Conservation (phyloP, 2,888 invertebrate species). For the Saturnia japonica region DNA sequence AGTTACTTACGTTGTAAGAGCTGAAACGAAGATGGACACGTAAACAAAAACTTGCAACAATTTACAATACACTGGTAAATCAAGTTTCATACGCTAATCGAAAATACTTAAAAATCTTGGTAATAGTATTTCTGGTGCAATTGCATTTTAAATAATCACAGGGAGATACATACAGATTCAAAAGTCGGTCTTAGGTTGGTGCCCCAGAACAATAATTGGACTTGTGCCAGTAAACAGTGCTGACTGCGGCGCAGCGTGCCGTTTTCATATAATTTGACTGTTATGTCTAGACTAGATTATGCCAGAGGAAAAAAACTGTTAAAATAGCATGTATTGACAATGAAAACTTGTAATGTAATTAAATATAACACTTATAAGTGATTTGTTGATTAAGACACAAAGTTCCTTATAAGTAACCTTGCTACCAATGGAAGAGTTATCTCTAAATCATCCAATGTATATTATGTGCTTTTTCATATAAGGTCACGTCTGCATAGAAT, state of each 20-base stretch:
- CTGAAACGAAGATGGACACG: not conserved
- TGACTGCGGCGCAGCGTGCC: not conserved
- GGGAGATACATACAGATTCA: not conserved
- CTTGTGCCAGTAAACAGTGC: not conserved
- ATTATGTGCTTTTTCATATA: too few species aligned
- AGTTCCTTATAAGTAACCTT: not conserved
- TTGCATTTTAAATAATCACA: slow-evolving; percentile 8
- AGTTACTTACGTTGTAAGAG: slow-evolving; percentile 28
- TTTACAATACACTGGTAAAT: not conserved
- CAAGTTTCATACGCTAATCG: not conserved
- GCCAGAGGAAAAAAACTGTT: not conserved
- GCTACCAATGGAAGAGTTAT: not conserved
- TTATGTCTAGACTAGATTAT: not conserved
- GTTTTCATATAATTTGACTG: not conserved
- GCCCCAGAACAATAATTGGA: slow-evolving; percentile 11
- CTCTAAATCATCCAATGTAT: too few species aligned
- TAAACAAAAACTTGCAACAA: not conserved
- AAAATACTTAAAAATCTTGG: not conserved
- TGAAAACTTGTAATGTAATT: not conserved
- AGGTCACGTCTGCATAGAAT: too few species aligned
- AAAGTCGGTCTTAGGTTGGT: slow-evolving; percentile 8
- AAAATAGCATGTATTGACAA: not conserved
- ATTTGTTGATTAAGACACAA: not conserved
- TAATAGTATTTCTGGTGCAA: not conserved
- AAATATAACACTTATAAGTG: not conserved